Conservation (phyloP, 1,140 invertebrate species). For the Hestina assimilis region DNA sequence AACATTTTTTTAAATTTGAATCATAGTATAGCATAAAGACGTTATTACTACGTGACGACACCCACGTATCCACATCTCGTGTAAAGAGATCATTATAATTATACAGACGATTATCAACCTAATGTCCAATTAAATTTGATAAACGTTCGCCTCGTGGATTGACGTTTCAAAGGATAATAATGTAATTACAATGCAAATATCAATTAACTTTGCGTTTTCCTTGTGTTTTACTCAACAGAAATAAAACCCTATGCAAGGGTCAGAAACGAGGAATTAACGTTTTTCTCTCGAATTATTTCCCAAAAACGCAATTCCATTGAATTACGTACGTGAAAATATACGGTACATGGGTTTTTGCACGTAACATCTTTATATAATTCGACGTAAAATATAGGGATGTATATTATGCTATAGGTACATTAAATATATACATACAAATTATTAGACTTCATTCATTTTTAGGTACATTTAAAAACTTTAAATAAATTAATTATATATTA, state of each 20-base stretch:
- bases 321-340: too few species aligned
- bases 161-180: conserved; percentile 17
- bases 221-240: conserved; percentile 10
- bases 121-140: conserved; percentile 13
- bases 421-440: too few species aligned
- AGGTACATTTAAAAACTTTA: too few species aligned
- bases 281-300: too few species aligned
- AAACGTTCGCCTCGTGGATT: conserved; percentile 19
- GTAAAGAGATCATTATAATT: not conserved
- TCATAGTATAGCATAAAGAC: not conserved
- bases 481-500: too few species aligned
- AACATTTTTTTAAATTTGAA: not conserved
- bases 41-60: conserved; percentile 11
- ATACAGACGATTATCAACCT: not conserved
- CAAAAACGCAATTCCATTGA: too few species aligned
- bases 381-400: too few species aligned
- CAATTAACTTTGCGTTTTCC: conserved; percentile 28
- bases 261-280: too few species aligned
- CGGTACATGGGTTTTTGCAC: too few species aligned
- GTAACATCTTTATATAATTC: too few species aligned
- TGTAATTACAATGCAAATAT: conserved; percentile 30
- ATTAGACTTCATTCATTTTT: too few species aligned
- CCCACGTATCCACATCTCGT: not conserved
- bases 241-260: not conserved
- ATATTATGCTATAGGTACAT: too few species aligned